These are phyloP conservation scores for Spialia ferax DNA, from an alignment of 2,888 invertebrate species.

Conservation along the genomic window DNA sequence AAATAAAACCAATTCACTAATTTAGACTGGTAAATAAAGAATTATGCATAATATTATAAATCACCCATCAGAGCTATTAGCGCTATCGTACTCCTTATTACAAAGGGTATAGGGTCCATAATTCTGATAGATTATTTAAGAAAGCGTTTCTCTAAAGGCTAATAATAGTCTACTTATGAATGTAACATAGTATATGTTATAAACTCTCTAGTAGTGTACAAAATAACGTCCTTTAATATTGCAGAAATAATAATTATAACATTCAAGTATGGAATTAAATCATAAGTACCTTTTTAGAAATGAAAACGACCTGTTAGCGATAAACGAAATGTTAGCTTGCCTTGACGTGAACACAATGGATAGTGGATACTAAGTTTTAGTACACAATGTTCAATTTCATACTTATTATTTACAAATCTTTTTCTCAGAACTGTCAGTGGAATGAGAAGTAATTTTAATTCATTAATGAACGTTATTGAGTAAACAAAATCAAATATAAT, in stretches of 20 bases:
- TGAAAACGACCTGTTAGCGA: too few relatives aligned
- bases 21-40: conserved; percentile 17
- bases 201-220: conserved; percentile 46
- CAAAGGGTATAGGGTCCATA: conserved; percentile 1
- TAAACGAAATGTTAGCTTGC: neutral
- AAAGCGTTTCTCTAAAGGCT: conserved; percentile 23
- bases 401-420: neutral
- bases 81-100: neutral
- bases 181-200: conserved; percentile 44
- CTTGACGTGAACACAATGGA: neutral
- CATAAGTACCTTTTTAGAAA: too few relatives aligned
- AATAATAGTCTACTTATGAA: conserved; percentile 44
- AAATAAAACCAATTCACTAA: conserved; percentile 1
- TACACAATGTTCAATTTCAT: neutral
- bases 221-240: conserved; percentile 46
- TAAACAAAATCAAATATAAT: conserved; percentile 48
- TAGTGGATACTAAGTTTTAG: neutral
- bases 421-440: neutral
- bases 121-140: conserved; percentile 21
- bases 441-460: conserved; percentile 38
- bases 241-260: conserved; percentile 18
- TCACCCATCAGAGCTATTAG: conserved; percentile 15
- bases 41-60: conserved; percentile 11
- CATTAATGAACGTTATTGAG: conserved; percentile 46
- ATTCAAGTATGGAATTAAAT: neutral